Conservation (phyloP, 2,888 invertebrate species). For the Strigamia crassipes region DNA sequence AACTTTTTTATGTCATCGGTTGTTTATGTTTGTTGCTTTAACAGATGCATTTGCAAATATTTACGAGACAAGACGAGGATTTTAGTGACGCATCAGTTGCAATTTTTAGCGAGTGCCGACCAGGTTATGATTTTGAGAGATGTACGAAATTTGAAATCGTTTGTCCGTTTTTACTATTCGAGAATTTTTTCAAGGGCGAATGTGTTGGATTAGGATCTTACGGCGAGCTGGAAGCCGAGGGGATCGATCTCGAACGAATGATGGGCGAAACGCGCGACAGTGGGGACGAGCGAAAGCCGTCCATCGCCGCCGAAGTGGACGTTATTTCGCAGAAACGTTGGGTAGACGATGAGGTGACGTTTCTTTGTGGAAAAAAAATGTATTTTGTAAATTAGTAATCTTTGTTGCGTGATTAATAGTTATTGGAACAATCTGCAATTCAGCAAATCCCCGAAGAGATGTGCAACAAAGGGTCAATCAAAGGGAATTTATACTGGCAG, state of each 20-base stretch:
- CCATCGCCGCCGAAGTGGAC: not conserved
- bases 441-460: constrained; percentile 8
- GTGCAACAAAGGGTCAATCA: constrained; percentile 53
- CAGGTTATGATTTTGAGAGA: constrained; percentile 60
- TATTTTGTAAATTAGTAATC: not conserved
- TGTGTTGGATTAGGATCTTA: constrained; percentile 48
- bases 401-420: not conserved
- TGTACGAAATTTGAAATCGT: constrained; percentile 51
- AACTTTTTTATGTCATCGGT: not conserved
- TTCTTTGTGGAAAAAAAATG: not conserved
- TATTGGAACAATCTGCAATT: not conserved
- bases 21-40: constrained; percentile 19
- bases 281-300: not conserved
- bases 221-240: constrained; percentile 39
- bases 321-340: not conserved
- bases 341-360: not conserved
- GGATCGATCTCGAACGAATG: not conserved
- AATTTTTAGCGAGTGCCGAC: constrained; percentile 60
- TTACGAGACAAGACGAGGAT: constrained; percentile 59
- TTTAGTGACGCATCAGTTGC: constrained; percentile 63
- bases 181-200: constrained; percentile 45
- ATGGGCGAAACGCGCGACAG: not conserved
- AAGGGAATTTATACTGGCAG: constrained; percentile 67
- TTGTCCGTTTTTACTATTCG: not conserved
- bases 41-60: constrained; percentile 56